phyloP scores from a whole-genome alignment of 1,140 invertebrate genomes.

The Drosophila saltans region DNA sequence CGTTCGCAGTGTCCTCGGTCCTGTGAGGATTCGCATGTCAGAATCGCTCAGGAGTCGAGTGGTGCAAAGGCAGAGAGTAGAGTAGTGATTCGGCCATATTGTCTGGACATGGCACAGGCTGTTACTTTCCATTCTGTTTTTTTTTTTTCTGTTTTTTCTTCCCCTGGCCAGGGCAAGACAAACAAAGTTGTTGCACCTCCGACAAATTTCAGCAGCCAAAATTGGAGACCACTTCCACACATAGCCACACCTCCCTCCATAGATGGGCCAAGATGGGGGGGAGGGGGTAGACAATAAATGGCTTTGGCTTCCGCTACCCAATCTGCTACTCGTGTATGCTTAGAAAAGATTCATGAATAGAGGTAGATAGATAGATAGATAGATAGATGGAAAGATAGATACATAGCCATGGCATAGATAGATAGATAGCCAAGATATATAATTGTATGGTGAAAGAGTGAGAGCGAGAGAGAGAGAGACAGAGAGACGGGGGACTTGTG shows the following conservation, averaged over 20 bases:
- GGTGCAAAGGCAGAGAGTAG: background rate
- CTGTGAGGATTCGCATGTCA: constrained; percentile 20
- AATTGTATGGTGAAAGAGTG: background rate
- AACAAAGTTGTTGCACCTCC: constrained; percentile 11
- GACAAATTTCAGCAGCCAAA: constrained; percentile 11
- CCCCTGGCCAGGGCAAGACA: background rate
- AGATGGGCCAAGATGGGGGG: background rate
- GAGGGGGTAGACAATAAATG: constrained; percentile 17
- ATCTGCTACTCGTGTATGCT: constrained; percentile 12
- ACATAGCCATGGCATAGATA: constrained; percentile 9
- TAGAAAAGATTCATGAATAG: constrained; percentile 13
- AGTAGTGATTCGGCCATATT: constrained; percentile 11
- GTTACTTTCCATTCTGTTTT: background rate
- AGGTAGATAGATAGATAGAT: constrained; percentile 10
- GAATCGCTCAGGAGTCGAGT: constrained; percentile 26
- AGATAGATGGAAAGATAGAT: constrained; percentile 10
- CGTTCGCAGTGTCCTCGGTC: constrained; percentile 45
- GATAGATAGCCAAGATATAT: background rate
- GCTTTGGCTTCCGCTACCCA: constrained; percentile 2
- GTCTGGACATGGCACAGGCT: constrained; percentile 11
- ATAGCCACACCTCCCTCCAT: background rate
- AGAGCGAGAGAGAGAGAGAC: no score
- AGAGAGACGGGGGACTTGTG: no score
- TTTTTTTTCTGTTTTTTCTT: background rate
- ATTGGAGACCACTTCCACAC: background rate